Evolutionary conservation across 2,797 vertebrate genomes (phyloP), one percentile per base, ranked within the genome.

Genomic region (Triplophysa yarkandensis): DNA sequence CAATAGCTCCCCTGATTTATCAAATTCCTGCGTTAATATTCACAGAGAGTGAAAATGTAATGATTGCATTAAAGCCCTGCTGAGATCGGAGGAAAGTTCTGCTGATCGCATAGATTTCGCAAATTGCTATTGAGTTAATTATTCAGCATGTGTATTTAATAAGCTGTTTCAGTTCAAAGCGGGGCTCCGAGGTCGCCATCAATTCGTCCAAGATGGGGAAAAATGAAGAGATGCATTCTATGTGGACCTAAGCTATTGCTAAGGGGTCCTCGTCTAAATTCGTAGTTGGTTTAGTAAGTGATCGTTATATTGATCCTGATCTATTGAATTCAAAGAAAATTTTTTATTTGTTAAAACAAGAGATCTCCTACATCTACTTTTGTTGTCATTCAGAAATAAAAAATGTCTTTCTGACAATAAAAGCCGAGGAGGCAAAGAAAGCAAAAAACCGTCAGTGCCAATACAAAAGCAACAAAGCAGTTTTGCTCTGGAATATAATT

Each of bases 91-190:
- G 82, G 87, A 86, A 87, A 86, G 84, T 91, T 91, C 82, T 91
- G 91, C 91, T 93, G 91, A 92, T 91, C 80, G 75, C 80, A 79
- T 84, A 90, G 87, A 91, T 92, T 91, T 85, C 81, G 85, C 74
- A 92, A 92, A 92, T 90, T 92, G 89, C 89, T 84, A 87, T 58
- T 6, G 25, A 91, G 89, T 91, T 92, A 91, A 92, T 93, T 92
- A 92, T 90, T 92, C 83, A 84, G 87, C 82, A 72, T 80, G 86
- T 86, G 87, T 88, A 81, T 92, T 90, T 91, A 91, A 90, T 91
- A 92, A 90, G 86, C 82, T 68, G 83, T 61, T 83, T 80, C 82
- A 82, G 89, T 89, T 88, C 88, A 86, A 85, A 86, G 85, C 86
- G 84, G 82, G 88, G 86, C 89, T 83, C 80, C 80, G 85, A 89